Percentiles rank a stretch among this genome's conserved stretches.
These are phyloP conservation scores for Busseola fusca DNA, from an alignment of 2,888 invertebrate genomes.

Conservation along the genomic window DNA sequence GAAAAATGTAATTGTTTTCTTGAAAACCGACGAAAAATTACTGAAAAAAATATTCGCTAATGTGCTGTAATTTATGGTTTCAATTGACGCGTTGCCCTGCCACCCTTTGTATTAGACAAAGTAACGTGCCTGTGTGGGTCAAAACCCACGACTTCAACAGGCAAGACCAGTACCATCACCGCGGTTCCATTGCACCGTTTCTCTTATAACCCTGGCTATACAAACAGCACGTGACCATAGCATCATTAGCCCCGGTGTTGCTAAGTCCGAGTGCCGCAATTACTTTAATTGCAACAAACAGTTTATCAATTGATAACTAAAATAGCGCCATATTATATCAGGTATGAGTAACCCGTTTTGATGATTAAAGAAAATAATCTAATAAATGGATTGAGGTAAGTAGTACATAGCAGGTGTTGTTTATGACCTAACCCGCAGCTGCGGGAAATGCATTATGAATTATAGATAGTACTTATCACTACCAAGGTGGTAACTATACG, in stretches of 20 bases:
- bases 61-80: too few relatives aligned
- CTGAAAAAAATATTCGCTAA: background rate
- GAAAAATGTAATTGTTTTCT: background rate
- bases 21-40: background rate
- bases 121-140: too few relatives aligned
- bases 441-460: background rate
- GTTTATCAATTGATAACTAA: slow-evolving; percentile 2
- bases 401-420: slow-evolving; percentile 20
- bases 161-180: too few relatives aligned
- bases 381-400: slow-evolving; percentile 18
- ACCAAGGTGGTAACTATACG: background rate
- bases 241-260: background rate
- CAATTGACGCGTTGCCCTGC: background rate
- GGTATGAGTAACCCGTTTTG: background rate
- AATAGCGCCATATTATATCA: slow-evolving; percentile 22
- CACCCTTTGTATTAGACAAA: background rate
- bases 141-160: too few relatives aligned
- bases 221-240: background rate
- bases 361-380: slow-evolving; percentile 8
- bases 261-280: background rate
- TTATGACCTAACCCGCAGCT: background rate
- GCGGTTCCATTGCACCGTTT: background rate
- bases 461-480: background rate
- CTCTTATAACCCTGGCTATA: background rate
- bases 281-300: background rate